Evolutionary conservation across 2,888 invertebrate genomes (phyloP).

Genomic region (Petrolisthes cinctipes): DNA sequence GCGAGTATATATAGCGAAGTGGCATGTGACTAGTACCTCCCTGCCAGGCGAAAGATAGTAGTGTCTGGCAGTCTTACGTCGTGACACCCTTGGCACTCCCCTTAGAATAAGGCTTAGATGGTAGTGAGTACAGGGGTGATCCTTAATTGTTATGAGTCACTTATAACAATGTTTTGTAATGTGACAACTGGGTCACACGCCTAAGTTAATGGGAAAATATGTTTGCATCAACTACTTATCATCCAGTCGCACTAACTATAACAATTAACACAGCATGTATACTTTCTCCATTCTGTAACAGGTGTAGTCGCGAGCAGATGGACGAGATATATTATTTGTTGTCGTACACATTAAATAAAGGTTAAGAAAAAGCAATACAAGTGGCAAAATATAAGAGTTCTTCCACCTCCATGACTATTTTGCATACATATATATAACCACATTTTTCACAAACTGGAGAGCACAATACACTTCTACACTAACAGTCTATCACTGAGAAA

Average conservation of each 20-base stretch:
- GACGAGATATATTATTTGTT: no score
- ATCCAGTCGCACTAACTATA: not conserved
- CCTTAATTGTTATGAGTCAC: not conserved
- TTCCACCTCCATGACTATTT: no score
- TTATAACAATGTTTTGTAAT: slow-evolving; percentile 21
- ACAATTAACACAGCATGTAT: slow-evolving; percentile 19
- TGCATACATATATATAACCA: no score
- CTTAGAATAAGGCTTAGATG: not conserved
- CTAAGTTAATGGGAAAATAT: not conserved
- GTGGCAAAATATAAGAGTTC: no score
- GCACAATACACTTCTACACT: no score
- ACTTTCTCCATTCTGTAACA: not conserved
- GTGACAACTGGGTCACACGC: slow-evolving; percentile 21
- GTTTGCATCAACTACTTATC: not conserved
- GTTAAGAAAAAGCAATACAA: no score
- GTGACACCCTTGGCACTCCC: slow-evolving; percentile 40
- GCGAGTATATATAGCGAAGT: slow-evolving; percentile 48
- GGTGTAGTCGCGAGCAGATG: no score
- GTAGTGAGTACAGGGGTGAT: not conserved
- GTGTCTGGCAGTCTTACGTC: slow-evolving; percentile 32
- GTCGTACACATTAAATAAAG: no score
- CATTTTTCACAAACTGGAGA: no score
- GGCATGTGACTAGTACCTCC: slow-evolving; percentile 40
- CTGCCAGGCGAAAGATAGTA: slow-evolving; percentile 39
- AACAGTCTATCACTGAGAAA: no score